A percentile compares a stretch with the other conserved stretches of the same genome.
These are phyloP conservation scores for Apostichopus leukothele DNA, from an alignment of 53 echinoderm and acorn worm genomes.

Conservation along the genomic window DNA sequence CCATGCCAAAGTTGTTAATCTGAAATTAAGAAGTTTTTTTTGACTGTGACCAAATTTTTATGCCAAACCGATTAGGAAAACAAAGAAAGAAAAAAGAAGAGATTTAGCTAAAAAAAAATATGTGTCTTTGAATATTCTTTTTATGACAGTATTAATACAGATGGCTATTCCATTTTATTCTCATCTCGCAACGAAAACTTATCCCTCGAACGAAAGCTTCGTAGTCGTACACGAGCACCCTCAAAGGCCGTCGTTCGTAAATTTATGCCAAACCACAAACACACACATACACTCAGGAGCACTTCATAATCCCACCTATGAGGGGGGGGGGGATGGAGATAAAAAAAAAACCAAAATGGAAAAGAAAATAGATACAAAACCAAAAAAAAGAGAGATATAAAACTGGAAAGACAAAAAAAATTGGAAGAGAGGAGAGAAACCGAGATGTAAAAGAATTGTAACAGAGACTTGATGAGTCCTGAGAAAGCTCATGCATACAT, in stretches of 20 bases:
- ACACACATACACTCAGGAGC: conserved; percentile 18
- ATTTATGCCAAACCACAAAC: background rate
- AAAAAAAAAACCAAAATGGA: background rate
- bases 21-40: no score
- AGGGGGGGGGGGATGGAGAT: conserved; percentile 1
- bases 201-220: no score
- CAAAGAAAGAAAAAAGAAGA: no score
- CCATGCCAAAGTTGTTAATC: no score
- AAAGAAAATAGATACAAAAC: no score
- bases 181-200: background rate
- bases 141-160: background rate
- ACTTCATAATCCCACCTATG: conserved; percentile 19
- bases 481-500: conserved; percentile 51
- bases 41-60: no score
- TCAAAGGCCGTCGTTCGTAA: conserved; percentile 23
- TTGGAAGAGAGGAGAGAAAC: background rate
- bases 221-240: background rate
- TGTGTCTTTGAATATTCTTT: background rate
- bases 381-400: background rate
- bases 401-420: background rate
- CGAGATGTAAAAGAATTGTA: conserved; percentile 11
- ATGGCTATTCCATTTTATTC: background rate
- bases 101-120: no score
- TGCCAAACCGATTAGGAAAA: no score
- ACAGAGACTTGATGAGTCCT: conserved; percentile 23